These are phyloP conservation scores for Drosophila miranda DNA, from an alignment of 1,140 invertebrate genomes.

Conservation along the genomic window DNA sequence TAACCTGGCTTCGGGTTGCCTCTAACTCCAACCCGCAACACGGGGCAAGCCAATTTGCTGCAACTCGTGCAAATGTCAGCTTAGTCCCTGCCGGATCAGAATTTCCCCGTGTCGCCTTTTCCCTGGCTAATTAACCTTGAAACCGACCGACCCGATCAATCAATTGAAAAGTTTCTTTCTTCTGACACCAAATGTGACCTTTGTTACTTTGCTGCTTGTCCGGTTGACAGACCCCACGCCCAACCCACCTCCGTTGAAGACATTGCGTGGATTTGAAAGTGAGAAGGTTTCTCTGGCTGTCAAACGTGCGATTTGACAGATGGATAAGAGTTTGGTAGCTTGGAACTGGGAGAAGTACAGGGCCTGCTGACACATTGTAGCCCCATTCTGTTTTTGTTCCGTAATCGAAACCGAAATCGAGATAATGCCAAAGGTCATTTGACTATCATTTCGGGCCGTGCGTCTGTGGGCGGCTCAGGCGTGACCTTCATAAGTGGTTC, in stretches of 20 bases:
- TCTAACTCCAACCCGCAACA: background rate
- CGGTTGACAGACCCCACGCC: constrained; percentile 47
- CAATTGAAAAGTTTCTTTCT: constrained; percentile 66
- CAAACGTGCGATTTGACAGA: constrained; percentile 41
- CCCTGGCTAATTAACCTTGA: constrained; percentile 64
- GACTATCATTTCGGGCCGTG: constrained; percentile 25
- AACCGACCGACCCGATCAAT: constrained; percentile 50
- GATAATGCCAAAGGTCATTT: constrained; percentile 49
- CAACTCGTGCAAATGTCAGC: constrained; percentile 21
- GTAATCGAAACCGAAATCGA: constrained; percentile 29
- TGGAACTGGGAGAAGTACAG: no score
- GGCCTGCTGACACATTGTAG: background rate
- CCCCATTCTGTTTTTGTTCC: constrained; percentile 16
- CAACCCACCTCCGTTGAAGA: constrained; percentile 15
- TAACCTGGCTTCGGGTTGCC: constrained; percentile 25
- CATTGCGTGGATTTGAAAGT: constrained; percentile 55
- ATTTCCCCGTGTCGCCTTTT: constrained; percentile 11
- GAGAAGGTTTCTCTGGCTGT: constrained; percentile 35
- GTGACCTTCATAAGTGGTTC: constrained; percentile 50
- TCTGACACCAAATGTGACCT: constrained; percentile 62
- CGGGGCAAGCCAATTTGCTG: constrained; percentile 17
- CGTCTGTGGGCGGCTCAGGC: constrained; percentile 23
- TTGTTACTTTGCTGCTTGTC: constrained; percentile 58
- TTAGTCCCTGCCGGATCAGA: constrained; percentile 2
- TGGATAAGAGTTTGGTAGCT: constrained; percentile 34